phyloP scores from a whole-genome alignment of 2,888 invertebrate genomes.

The Sphinx pinastri region DNA sequence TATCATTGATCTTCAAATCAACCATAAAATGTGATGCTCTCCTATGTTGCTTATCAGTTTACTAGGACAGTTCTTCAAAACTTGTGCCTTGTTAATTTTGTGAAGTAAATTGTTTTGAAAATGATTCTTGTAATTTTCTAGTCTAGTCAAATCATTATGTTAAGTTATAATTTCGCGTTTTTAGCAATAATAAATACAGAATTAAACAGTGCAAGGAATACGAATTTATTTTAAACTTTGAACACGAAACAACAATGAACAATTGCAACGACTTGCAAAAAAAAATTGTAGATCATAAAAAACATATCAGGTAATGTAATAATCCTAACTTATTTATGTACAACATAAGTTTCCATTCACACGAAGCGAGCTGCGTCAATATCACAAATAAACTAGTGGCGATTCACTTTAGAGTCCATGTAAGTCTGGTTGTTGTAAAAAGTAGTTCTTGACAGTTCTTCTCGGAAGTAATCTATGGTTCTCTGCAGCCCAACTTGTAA shows the following conservation, averaged over 20 bases:
- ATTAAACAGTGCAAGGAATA: conserved; percentile 45
- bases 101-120: no score
- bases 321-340: conserved; percentile 31
- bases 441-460: conserved; percentile 88
- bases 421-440: conserved; percentile 79
- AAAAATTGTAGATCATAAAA: conserved; percentile 26
- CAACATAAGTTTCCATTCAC: conserved; percentile 24
- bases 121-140: no score
- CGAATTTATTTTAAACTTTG: conserved; percentile 52
- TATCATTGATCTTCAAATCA: no score
- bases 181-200: conserved; percentile 38
- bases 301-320: conserved; percentile 19
- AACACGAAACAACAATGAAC: conserved; percentile 43
- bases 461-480: conserved; percentile 97
- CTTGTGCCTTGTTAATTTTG: no score
- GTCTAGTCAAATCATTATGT: conserved; percentile 18
- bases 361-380: conserved; percentile 47
- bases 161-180: conserved; percentile 17
- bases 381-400: conserved; percentile 67
- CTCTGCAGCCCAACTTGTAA: conserved; percentile 93
- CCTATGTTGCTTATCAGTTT: no score
- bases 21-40: no score
- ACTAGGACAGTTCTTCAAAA: no score
- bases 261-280: conserved; percentile 19
- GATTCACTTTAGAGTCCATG: conserved; percentile 69